Evolutionary conservation across 2,113 vertebrate species (phyloP), one percentile per base, ranked within the genome.

Genomic region (Forbesichthys papilliferus): DNA sequence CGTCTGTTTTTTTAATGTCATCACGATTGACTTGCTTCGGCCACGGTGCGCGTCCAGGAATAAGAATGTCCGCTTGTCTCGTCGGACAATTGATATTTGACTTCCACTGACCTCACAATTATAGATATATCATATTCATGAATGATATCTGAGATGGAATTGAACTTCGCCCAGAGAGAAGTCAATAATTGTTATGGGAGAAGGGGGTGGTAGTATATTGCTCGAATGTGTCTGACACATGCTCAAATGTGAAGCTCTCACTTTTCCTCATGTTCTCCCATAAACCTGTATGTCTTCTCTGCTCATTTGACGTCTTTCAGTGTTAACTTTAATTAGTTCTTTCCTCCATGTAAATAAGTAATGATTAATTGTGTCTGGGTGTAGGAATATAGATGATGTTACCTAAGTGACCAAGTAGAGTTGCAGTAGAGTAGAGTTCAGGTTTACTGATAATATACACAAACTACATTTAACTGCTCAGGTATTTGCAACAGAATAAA

Each of bases 51-150:
- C 36, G 36, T 42, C 36, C 36, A 53, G 52, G n/a, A 12, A 14
- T 16, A 10, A 12, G 16, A 34, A 57, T 59, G 51, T 65, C 77
- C 57, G 5, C 53, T 76, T 60, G 34, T 65, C 68, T 69, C 9
- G 34, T 11, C 68, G 48, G 57, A 69, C 53, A 59, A 86, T 90
- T 86, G 77, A 89, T 89, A 79, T 75, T 72, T 76, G 78, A 87
- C 87, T 83, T 77, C 64, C 48, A 34, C 66, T 76, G 73, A 91
- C 69, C 84, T 84, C 64, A 49, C 66, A 74, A 66, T 90, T 87
- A 75, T 77, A 42, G 79, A 88, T 86, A 86, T 68, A 86, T 89
- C 73, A 74, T 83, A 81, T 82, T 81, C 69, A 65, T 82, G 87
- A 85, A 84, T 34, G 49, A 49, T 81, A 73, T 60, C 69, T 85